Percentiles rank a stretch among this genome's conserved stretches.
Conservation (phyloP, 1,140 invertebrate species). For the Leptinotarsa texana region DNA sequence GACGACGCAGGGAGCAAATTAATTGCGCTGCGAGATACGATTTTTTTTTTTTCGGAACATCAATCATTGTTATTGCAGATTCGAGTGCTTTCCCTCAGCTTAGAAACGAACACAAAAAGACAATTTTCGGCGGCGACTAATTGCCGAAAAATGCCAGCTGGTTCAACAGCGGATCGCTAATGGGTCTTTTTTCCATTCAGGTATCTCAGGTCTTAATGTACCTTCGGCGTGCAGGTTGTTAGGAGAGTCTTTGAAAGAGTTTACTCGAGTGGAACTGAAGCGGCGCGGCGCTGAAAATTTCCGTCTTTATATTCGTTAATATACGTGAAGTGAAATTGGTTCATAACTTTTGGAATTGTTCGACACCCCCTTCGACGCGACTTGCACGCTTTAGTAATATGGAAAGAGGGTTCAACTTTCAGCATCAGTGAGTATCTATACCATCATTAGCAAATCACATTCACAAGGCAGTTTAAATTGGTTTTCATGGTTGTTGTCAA, state of each 20-base stretch:
- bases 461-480: no score
- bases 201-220: background rate
- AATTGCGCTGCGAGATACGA: slow-evolving; percentile 11
- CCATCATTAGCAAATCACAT: no score
- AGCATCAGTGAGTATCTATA: no score
- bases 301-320: no score
- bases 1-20: slow-evolving; percentile 9
- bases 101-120: slow-evolving; percentile 12
- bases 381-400: no score
- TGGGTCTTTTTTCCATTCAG: background rate
- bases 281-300: no score
- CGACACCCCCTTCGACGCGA: no score
- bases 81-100: slow-evolving; percentile 8
- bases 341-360: no score
- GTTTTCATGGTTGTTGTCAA: no score
- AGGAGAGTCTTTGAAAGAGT: background rate
- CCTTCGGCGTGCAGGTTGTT: background rate
- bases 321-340: no score
- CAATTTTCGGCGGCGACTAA: slow-evolving; percentile 19
- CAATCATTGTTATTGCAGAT: slow-evolving; percentile 13
- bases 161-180: background rate
- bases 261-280: background rate
- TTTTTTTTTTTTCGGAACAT: slow-evolving; percentile 6
- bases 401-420: no score
- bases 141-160: slow-evolving; percentile 17